Conservation (phyloP, 2,797 vertebrate genomes). For the Myotis myotis region DNA sequence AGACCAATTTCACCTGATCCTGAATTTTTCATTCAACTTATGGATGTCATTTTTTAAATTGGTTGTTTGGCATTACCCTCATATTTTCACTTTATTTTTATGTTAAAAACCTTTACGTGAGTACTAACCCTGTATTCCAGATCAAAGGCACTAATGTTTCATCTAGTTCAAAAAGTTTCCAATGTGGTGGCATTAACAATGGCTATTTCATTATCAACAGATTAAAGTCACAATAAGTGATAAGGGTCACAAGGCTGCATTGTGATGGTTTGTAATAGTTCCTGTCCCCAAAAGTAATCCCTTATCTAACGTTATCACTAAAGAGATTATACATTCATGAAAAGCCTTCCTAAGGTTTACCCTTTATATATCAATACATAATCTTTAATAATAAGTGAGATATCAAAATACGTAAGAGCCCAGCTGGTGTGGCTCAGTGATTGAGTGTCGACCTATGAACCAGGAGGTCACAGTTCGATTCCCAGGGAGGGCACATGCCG, state of each 20-base stretch:
- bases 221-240: conserved; percentile 19
- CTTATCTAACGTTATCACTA: background rate
- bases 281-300: background rate
- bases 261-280: background rate
- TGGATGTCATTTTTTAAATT: conserved; percentile 10
- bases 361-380: conserved; percentile 21
- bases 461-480: no score
- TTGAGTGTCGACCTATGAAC: no score
- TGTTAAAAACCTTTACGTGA: background rate
- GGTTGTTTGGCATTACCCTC: background rate
- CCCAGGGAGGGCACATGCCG: no score
- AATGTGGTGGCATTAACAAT: background rate
- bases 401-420: background rate
- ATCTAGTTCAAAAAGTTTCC: conserved; percentile 2
- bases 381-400: conserved; percentile 37
- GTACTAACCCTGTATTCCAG: background rate
- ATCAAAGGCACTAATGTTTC: conserved; percentile 28
- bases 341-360: background rate
- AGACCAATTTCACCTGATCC: conserved; percentile 6
- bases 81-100: conserved; percentile 56
- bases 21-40: conserved; percentile 53
- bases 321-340: background rate
- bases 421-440: no score
- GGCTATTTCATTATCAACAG: conserved; percentile 20
- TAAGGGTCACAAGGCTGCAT: background rate